These are phyloP conservation scores for Pangasius larnaudii DNA, from an alignment of 2,797 vertebrate genomes.

Conservation along the genomic window DNA sequence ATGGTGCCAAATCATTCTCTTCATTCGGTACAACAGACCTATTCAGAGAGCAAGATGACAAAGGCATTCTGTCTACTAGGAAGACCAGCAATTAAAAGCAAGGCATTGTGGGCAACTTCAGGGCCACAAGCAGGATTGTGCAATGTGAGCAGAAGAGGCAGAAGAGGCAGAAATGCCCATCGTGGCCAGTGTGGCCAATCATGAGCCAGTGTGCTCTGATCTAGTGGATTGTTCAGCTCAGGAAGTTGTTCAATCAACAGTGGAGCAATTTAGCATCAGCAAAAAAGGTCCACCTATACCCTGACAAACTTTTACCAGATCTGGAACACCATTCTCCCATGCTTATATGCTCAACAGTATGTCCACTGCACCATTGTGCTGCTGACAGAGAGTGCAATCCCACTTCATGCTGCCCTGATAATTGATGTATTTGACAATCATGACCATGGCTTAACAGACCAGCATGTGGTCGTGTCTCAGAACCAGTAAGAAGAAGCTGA, in stretches of 20 bases:
- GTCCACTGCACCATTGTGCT: neutral
- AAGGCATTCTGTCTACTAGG: neutral
- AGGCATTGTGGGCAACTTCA: neutral
- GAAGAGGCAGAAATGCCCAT: neutral
- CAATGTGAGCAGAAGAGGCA: neutral
- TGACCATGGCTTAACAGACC: neutral
- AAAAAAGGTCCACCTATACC: neutral
- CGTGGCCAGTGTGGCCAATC: neutral
- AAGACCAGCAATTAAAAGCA: neutral
- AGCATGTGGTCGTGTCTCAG: neutral
- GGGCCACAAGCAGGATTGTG: neutral
- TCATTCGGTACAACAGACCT: neutral
- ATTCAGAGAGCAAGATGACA: neutral
- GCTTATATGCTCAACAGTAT: neutral
- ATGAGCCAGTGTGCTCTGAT: neutral
- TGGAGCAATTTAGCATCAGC: neutral
- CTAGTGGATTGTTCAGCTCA: neutral
- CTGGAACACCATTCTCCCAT: neutral
- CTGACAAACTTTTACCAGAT: neutral
- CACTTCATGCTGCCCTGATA: neutral
- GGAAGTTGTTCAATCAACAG: neutral
- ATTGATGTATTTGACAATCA: neutral
- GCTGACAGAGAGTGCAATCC: neutral
- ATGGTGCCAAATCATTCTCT: neutral
- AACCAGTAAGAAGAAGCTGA: neutral